Base-by-base conservation (phyloP, 1,140 invertebrate genomes). In the Drosophila nigromelanica region DNA sequence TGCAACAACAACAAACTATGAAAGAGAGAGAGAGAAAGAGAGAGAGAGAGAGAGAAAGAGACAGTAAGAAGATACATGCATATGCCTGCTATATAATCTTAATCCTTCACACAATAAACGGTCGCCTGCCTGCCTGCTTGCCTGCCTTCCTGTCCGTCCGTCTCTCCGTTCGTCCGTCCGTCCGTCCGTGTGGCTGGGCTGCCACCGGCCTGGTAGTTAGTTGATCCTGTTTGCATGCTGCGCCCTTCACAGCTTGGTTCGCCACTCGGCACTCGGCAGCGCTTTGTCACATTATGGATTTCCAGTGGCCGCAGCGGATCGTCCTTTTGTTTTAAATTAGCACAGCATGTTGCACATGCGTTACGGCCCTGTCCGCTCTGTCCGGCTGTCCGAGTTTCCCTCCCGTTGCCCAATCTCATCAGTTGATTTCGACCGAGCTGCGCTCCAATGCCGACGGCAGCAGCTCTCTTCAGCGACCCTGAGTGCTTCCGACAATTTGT, bases 71-170 rank as follows among this genome's bases (percentile, higher is more conserved):
- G 61, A 24, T 40, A 43, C 40, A 75, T 58, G 71, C 48, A 76
- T 73, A 58, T 72, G 70, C 82, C 82, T 68, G 72, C 59, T 54
- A 68, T 73, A 82, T 89, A 89, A 89, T 89, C 83, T 89, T 89
- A 89, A 89, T 89, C 83, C 83, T 89, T 89, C 79, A 89, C 83
- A 89, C 83, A 89, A 89, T 89, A 89, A 80, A 89, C 80, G 30
- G 14, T 47, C 47, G 58, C 48, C 82, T 87, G 64, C 39, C 40
- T 62, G 33, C 54, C 47, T 2, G 4, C 27, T 6, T 6, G 40
- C 40, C 55, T 47, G 24, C 24, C 15, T 6, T 21, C 37, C 24
- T 21, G 45, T 12, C 47, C n/a, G 35, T 12, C 27, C 27, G 24
- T 27, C 24, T 3, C 1, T 27, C 24, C 2, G 50, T n/a, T 30